Base-by-base conservation (phyloP, 1,140 invertebrate genomes). In the Lethocerus indicus region DNA sequence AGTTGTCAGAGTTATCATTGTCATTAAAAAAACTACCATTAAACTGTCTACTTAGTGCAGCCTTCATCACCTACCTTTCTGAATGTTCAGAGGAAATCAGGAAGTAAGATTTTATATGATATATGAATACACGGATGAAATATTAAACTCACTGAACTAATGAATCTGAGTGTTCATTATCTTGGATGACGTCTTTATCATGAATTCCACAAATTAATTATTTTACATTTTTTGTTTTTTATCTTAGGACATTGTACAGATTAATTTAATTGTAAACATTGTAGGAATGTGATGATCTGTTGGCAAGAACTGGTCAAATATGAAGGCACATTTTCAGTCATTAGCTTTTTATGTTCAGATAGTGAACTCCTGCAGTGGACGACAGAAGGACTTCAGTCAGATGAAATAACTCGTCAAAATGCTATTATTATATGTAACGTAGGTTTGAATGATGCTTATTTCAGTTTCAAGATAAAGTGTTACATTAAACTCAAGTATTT, bases 331-430 rank as follows among this genome's bases (percentile, higher is more conserved):
- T 87, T 88, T 67, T 76, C 79, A 47, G 63, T 87, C 6, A 68
- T 74, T n/a, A 69, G 74, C 41, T 87, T 85, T 58, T 63, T 88
- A 26, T 74, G 75, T 26, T 63, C 60, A 0, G 83, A 93, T 60
- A 75, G 83, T 53, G 84, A 91, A 56, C 74, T 85, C 52, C 60
- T 94, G 9, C 76, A 79, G 47, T 97, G 91, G 91, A 81, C 84
- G 56, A 73, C 75, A 3, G 80, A 90, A 60, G 88, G 89, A 1
- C 66, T 96, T 2, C 80, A 88, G 0, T 75, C 78, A 3, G 86
- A 90, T 67, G 71, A 74, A 39, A 66, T 86, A 7, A 84, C 84
- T 16, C 63, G 85, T 45, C 83, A 91, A 66, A 92, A 92, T 67
- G 86, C 81, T 21, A 69, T 87, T 12, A 75, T 86, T 29, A 79